phyloP scores from a whole-genome alignment of 2,888 invertebrate genomes.

The Ochlodes sylvanus region DNA sequence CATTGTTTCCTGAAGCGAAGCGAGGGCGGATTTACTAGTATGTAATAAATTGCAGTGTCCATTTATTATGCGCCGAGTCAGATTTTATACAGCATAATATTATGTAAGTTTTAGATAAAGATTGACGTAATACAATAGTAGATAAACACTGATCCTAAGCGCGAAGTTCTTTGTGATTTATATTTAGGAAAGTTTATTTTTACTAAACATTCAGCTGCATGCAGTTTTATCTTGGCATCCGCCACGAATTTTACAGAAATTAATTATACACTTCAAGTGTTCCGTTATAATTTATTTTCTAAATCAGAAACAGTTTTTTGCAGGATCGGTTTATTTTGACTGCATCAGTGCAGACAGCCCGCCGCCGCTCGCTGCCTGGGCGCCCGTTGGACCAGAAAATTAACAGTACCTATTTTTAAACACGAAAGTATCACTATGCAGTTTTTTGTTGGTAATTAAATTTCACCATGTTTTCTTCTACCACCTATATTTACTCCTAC shows the following conservation, averaged over 20 bases:
- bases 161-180: neutral
- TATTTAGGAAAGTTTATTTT: neutral
- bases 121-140: neutral
- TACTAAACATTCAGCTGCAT: constrained; percentile 1
- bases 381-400: neutral
- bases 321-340: constrained; percentile 31
- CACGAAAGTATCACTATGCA: neutral
- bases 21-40: too few species aligned
- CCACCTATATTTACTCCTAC: too few species aligned
- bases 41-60: neutral
- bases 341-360: constrained; percentile 43
- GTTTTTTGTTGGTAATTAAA: neutral
- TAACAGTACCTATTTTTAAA: neutral
- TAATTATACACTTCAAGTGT: constrained; percentile 8
- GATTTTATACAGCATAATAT: neutral
- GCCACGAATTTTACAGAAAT: constrained; percentile 14
- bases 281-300: constrained; percentile 5
- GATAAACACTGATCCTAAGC: neutral
- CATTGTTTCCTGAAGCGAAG: too few species aligned
- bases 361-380: constrained; percentile 39
- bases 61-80: constrained; percentile 1
- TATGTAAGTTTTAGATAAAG: neutral
- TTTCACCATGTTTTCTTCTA: too few species aligned
- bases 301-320: constrained; percentile 5
- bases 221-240: neutral